A percentile compares a stretch with the other conserved stretches of the same genome.
These are phyloP conservation scores for Parus major DNA, from an alignment of 2,113 vertebrate species.

Conservation along the genomic window DNA sequence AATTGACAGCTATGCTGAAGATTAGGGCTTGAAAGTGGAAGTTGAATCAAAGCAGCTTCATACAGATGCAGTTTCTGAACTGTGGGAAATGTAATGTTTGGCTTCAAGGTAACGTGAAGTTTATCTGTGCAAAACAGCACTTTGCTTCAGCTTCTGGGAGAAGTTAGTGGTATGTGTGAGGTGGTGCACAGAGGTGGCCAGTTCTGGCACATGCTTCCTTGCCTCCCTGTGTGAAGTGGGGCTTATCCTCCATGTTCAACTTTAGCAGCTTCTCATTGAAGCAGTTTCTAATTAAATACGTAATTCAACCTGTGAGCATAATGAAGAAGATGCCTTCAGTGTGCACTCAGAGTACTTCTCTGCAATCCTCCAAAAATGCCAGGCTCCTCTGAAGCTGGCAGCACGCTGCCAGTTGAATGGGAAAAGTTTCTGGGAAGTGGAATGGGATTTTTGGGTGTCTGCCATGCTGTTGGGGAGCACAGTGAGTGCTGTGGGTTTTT, in stretches of 20 bases:
- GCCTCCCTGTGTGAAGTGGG: neutral
- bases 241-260: neutral
- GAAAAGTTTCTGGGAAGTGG: neutral
- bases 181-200: neutral
- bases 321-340: neutral
- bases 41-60: neutral
- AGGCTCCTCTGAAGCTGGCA: neutral
- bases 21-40: neutral
- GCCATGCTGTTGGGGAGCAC: neutral
- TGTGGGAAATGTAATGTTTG: neutral
- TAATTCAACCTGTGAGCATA: neutral
- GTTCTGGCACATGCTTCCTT: neutral
- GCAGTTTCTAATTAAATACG: neutral
- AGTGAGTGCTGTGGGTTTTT: neutral
- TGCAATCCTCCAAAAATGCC: neutral
- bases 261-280: neutral
- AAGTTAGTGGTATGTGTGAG: neutral
- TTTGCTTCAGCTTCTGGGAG: neutral
- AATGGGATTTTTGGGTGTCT: constrained; percentile 9
- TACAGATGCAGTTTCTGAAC: neutral
- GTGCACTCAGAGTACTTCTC: neutral
- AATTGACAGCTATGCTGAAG: neutral
- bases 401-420: neutral
- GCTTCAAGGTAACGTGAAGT: neutral
- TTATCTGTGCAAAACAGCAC: neutral